These are phyloP conservation scores for Trichomalopsis sarcophagae DNA, from an alignment of 1,140 invertebrate genomes.

Conservation along the genomic window DNA sequence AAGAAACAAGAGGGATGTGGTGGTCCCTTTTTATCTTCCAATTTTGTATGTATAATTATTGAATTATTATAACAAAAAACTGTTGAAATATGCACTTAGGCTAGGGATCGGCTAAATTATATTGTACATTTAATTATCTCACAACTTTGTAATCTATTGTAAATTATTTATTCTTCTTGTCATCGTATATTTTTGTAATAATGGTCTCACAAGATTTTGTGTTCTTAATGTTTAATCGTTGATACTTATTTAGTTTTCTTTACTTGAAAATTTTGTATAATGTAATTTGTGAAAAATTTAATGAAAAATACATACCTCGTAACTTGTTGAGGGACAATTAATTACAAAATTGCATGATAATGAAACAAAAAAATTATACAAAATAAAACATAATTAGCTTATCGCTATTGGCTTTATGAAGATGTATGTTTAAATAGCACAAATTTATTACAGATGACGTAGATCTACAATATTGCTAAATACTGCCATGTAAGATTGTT, in stretches of 20 bases:
- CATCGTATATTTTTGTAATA: slow-evolving; percentile 31
- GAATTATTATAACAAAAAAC: slow-evolving; percentile 13
- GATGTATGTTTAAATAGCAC: slow-evolving; percentile 25
- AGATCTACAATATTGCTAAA: slow-evolving; percentile 44
- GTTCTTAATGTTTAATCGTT: slow-evolving; percentile 25
- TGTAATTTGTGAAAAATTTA: slow-evolving; percentile 12
- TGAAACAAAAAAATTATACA: slow-evolving; percentile 9
- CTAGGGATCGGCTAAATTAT: neutral
- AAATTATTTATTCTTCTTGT: slow-evolving; percentile 31
- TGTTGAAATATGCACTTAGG: slow-evolving; percentile 7
- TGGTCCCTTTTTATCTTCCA: slow-evolving; percentile 41
- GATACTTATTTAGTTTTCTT: slow-evolving; percentile 35
- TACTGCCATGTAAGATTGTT: slow-evolving; percentile 53
- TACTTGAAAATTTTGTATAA: slow-evolving; percentile 18
- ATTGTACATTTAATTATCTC: slow-evolving; percentile 42
- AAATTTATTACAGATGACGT: slow-evolving; percentile 47
- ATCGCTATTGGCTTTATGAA: slow-evolving; percentile 27
- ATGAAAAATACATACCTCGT: slow-evolving; percentile 7
- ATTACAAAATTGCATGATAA: slow-evolving; percentile 35
- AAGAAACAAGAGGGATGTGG: neutral
- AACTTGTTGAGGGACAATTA: slow-evolving; percentile 36
- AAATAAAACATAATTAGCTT: slow-evolving; percentile 29
- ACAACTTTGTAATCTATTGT: slow-evolving; percentile 43
- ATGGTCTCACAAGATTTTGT: neutral
- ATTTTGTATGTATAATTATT: slow-evolving; percentile 44